Evolutionary conservation across 2,888 invertebrate species (phyloP).

Genomic region (Drosophila atripex): DNA sequence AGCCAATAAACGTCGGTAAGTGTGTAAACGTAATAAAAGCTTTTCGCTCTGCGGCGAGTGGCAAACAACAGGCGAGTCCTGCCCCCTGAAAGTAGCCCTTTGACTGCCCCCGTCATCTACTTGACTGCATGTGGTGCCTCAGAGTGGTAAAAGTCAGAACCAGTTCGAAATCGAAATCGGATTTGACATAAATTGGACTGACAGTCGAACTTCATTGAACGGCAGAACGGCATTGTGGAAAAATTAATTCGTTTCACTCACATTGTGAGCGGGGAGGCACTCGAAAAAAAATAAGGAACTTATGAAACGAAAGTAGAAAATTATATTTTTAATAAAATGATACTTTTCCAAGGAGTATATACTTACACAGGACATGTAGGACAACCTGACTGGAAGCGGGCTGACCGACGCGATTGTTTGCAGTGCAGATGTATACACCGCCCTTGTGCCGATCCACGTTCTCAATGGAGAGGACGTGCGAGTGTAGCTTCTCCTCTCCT

Average conservation of each 20-base stretch:
- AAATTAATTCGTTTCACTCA: slow-evolving; percentile 71
- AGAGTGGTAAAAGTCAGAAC: slow-evolving; percentile 59
- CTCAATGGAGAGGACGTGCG: slow-evolving; percentile 86
- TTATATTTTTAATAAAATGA: neutral
- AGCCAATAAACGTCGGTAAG: slow-evolving; percentile 54
- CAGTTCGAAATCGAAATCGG: slow-evolving; percentile 67
- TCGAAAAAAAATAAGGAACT: neutral
- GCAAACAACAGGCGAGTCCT: slow-evolving; percentile 9
- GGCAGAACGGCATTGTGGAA: slow-evolving; percentile 28
- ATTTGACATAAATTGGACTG: slow-evolving; percentile 73
- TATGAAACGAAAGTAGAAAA: neutral
- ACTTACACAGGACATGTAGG: slow-evolving; percentile 88
- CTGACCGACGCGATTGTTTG: slow-evolving; percentile 87
- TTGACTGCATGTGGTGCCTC: slow-evolving; percentile 25
- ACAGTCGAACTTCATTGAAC: slow-evolving; percentile 36
- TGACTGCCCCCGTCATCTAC: slow-evolving; percentile 6
- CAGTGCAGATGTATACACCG: slow-evolving; percentile 87
- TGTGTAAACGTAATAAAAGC: slow-evolving; percentile 48
- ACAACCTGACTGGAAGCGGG: slow-evolving; percentile 87
- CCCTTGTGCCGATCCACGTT: slow-evolving; percentile 87
- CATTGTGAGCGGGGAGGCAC: slow-evolving; percentile 33
- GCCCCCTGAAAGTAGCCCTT: neutral
- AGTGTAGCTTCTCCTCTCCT: slow-evolving; percentile 87
- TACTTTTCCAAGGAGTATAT: slow-evolving; percentile 22
- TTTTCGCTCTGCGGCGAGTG: slow-evolving; percentile 12